Percentiles rank a stretch among this genome's conserved stretches.
These are phyloP conservation scores for Schizopygopsis pylzovi DNA, from an alignment of 2,797 vertebrate genomes.

Conservation along the genomic window DNA sequence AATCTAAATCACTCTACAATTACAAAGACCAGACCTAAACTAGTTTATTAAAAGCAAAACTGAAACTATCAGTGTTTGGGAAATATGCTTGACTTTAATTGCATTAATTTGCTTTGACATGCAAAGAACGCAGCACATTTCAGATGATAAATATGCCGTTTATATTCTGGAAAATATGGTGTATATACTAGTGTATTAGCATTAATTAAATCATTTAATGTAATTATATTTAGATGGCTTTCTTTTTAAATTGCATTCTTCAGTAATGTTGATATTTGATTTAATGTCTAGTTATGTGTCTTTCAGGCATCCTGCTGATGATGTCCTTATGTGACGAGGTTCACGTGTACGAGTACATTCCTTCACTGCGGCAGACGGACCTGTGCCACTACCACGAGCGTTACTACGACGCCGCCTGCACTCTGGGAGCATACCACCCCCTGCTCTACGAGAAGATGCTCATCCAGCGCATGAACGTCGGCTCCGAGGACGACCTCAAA, in stretches of 20 bases:
- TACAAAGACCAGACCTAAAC: not conserved
- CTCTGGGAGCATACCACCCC: conserved; percentile 95
- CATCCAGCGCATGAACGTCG: conserved; percentile 90
- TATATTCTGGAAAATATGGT: too few species aligned
- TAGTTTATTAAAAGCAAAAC: too few species aligned
- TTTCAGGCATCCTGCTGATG: conserved; percentile 94
- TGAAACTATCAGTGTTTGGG: not conserved
- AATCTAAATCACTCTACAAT: not conserved
- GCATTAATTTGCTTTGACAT: too few species aligned
- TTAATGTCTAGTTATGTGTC: not conserved
- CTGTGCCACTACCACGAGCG: conserved; percentile 97
- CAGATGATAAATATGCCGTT: too few species aligned
- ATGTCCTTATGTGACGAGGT: conserved; percentile 94
- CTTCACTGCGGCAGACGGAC: conserved; percentile 92
- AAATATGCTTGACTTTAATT: not conserved
- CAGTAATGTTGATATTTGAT: too few species aligned
- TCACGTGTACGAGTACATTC: conserved; percentile 96
- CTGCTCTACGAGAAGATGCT: conserved; percentile 96
- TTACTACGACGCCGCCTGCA: conserved; percentile 95
- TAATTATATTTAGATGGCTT: not conserved
- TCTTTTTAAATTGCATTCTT: too few species aligned
- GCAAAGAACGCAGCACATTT: too few species aligned
- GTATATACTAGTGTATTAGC: not conserved
- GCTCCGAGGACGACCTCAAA: conserved; percentile 84
- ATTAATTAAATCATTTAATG: not conserved